Evolutionary conservation across 2,113 vertebrate genomes (phyloP), one percentile per base, ranked within the genome.

Genomic region (Leucosticte australis): DNA sequence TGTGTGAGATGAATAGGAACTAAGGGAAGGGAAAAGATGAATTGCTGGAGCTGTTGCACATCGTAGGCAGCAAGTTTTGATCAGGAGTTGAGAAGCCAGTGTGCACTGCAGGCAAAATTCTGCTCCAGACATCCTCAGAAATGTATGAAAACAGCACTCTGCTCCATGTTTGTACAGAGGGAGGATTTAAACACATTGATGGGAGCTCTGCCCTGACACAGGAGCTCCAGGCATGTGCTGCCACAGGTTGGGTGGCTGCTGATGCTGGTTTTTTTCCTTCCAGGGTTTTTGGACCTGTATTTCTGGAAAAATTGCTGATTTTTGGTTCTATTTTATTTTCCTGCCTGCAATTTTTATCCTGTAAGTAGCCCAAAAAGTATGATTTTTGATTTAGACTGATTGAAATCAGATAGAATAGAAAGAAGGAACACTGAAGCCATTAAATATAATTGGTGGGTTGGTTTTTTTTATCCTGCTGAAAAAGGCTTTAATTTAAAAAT

Each of bases 1-100:
- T 46, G 2, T 65, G 89, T 81, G 87, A 91, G 75, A 90, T 68
- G 91, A 95, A 94, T 86, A 74, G 75, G 73, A 94, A 86, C 30
- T 6, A 62, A 88, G 67, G 19, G n/a, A 65, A 76, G 55, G 44
- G 46, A 95, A 77, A 91, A 86, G 91, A 91, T 90, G 87, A 95
- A 90, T 96, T 94, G 75, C 87, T 77, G 67, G 91, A 90, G 83
- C 63, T 63, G 67, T 26, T 88, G 93, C 84, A 80, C 33, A 3
- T 94, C 11, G 13, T 17, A 46, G 65, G 65, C 74, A 87, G 83
- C 53, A 21, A 75, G 42, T 70, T 92, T 91, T 82, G 63, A 94
- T 89, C 57, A 68, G 50, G 67, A 87, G 35, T 4, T 50, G 59
- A 59, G 82, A 59, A 87, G n/a, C 26, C 81, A 33, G 28, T 9